Percentiles rank a stretch among this genome's conserved stretches.
Evolutionary conservation across 1,140 invertebrate species (phyloP).

Genomic region (Drosophila biarmipes): DNA sequence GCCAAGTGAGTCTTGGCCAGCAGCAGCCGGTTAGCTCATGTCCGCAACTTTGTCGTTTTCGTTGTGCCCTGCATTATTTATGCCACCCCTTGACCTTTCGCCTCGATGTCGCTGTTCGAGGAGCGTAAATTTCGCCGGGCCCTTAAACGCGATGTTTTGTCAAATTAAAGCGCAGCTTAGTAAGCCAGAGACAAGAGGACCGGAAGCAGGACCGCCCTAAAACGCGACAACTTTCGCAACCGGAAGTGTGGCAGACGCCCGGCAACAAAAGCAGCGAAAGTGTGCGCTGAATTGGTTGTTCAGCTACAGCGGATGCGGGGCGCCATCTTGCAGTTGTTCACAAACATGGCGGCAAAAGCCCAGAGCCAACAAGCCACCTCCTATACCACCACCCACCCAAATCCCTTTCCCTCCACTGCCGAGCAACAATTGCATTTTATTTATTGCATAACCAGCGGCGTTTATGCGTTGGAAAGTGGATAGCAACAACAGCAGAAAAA

Average conservation of each 20-base stretch:
- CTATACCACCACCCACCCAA: neutral
- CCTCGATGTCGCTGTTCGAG: constrained; percentile 11
- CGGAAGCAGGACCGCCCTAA: constrained; percentile 52
- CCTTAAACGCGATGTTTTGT: constrained; percentile 68
- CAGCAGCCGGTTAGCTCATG: constrained; percentile 16
- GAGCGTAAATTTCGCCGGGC: constrained; percentile 34
- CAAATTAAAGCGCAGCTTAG: constrained; percentile 61
- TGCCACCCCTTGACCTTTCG: constrained; percentile 63
- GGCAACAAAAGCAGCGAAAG: constrained; percentile 54
- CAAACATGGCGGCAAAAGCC: constrained; percentile 64
- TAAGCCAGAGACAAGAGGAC: constrained; percentile 24
- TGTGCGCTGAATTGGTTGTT: constrained; percentile 51
- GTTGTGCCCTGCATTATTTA: constrained; percentile 55
- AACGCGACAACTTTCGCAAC: constrained; percentile 48
- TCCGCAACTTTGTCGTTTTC: constrained; percentile 39
- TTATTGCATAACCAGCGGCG: constrained; percentile 78
- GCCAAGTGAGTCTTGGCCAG: constrained; percentile 16
- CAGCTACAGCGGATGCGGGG: constrained; percentile 60
- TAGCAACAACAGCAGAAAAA: constrained; percentile 16
- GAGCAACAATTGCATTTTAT: constrained; percentile 76
- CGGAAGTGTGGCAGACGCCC: constrained; percentile 66
- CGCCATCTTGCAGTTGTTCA: constrained; percentile 73
- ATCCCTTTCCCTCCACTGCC: neutral
- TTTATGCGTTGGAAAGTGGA: constrained; percentile 57
- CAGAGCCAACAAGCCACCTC: constrained; percentile 15